Base-by-base conservation (phyloP, 2,888 invertebrate species). In the Cremastobaeus sp. region DNA sequence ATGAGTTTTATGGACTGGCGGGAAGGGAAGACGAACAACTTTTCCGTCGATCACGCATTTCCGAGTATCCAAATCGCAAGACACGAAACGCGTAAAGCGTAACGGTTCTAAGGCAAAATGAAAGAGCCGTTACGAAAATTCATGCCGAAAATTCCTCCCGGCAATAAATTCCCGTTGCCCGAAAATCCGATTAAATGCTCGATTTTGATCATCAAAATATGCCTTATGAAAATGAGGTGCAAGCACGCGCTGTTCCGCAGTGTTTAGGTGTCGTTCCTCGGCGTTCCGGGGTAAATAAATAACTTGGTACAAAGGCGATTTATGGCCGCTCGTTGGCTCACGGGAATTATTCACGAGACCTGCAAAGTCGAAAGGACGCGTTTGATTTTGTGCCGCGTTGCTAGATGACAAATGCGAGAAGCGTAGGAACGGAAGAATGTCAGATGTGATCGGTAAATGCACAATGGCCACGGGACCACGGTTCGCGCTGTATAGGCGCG, bases 381-480 rank as follows among this genome's bases (percentile, higher is more conserved):
- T 77, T 78, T 76, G 77, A 74, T 74, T 57, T 39, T 37, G 59
- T 74, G 71, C 74, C 77, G 74, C 76, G 52, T 30, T 45, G 39
- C 43, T 50, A 52, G 72, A 74, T 80, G 81, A 80, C 78, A 78
- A 80, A 80, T 79, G 78, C 71, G 73, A 52, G 70, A 70, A 55
- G 64, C 71, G 74, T 78, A 79, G 81, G 79, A 79, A 77, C 57
- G 65, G 70, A 69, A 76, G 76, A 79, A 80, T 78, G 77, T 80
- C 79, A 77, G 72, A 76, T 79, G 80, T 79, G 79, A 81, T 80
- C 79, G 77, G 78, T 78, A 78, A 76, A 76, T 71, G 45, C 59
- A 70, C 69, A 77, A 77, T 78, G 77, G 71, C 74, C 72, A 73
- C 74, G 50, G 66, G 71, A 59, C 54, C 66, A 68, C 50, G 70